Evolutionary conservation across 2,888 invertebrate species (phyloP).

Genomic region (Kryphioiulus occultus): DNA sequence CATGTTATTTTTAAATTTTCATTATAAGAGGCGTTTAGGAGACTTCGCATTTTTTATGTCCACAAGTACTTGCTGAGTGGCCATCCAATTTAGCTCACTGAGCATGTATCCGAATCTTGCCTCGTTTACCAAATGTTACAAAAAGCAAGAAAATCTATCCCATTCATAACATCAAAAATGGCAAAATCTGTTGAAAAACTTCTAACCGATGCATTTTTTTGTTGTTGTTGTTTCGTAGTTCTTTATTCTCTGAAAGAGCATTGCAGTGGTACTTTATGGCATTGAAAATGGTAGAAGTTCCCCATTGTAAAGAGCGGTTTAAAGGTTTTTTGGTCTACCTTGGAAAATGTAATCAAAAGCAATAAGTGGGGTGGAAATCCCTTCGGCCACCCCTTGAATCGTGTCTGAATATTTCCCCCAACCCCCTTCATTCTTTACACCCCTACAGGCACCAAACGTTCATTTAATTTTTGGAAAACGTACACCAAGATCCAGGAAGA

Average conservation of each 20-base stretch:
- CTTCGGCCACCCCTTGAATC: conserved; percentile 40
- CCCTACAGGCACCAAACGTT: conserved; percentile 29
- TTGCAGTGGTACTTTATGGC: conserved; percentile 14
- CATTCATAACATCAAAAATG: conserved; percentile 22
- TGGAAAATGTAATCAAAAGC: conserved; percentile 29
- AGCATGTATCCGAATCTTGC: conserved; percentile 8
- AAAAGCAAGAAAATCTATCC: conserved; percentile 13
- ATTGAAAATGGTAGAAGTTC: conserved; percentile 26
- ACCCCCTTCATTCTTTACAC: conserved; percentile 25
- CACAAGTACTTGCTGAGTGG: conserved; percentile 13
- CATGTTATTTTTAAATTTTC: not conserved
- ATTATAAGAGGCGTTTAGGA: not conserved
- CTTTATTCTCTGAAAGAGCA: not conserved
- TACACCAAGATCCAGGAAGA: not conserved
- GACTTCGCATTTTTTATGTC: not conserved
- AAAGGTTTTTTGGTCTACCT: conserved; percentile 25
- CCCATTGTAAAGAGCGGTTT: conserved; percentile 21
- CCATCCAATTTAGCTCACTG: conserved; percentile 17
- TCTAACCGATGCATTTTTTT: conserved; percentile 21
- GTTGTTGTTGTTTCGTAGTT: not conserved
- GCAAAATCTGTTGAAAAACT: not conserved
- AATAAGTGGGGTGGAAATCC: conserved; percentile 36
- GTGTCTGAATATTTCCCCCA: conserved; percentile 34
- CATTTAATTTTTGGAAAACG: conserved; percentile 39
- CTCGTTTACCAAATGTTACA: not conserved